Percentiles rank a stretch among this genome's conserved stretches.
Evolutionary conservation across 2,113 vertebrate species (phyloP).

Genomic region (Hucho hucho): DNA sequence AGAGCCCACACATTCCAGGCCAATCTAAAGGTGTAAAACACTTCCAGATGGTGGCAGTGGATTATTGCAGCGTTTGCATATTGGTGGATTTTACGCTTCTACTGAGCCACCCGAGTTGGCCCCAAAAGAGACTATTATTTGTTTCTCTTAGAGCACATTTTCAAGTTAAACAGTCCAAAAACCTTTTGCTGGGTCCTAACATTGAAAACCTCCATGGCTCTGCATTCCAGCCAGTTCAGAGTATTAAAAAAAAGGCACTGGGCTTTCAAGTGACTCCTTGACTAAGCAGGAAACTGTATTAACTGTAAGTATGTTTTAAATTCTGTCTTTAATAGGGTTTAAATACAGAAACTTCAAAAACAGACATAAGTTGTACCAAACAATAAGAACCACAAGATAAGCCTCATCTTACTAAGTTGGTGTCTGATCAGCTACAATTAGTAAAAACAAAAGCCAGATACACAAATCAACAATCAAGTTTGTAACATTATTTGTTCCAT

Average conservation of each 20-base stretch:
- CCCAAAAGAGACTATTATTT: constrained; percentile 49
- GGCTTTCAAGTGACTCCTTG: not conserved
- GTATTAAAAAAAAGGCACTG: not conserved
- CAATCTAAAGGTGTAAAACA: constrained; percentile 73
- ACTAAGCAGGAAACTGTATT: not conserved
- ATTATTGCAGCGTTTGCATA: constrained; percentile 68
- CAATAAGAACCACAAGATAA: not conserved
- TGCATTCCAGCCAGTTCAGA: not conserved
- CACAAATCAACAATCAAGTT: too few relatives aligned
- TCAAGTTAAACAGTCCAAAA: constrained; percentile 32
- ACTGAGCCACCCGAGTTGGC: constrained; percentile 45
- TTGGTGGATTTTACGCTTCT: constrained; percentile 45
- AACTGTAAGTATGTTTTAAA: not conserved
- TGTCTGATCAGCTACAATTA: not conserved
- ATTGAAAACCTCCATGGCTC: not conserved
- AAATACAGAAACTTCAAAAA: not conserved
- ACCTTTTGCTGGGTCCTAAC: constrained; percentile 27
- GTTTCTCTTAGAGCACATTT: constrained; percentile 36
- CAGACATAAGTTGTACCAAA: not conserved
- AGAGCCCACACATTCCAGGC: constrained; percentile 64
- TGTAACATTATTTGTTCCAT: not conserved
- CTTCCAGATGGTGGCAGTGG: constrained; percentile 74
- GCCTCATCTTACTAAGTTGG: not conserved
- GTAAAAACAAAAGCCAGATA: constrained; percentile 5
- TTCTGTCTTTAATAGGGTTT: not conserved